phyloP scores from a whole-genome alignment of 2,113 vertebrate genomes.

The Alectura lathami region DNA sequence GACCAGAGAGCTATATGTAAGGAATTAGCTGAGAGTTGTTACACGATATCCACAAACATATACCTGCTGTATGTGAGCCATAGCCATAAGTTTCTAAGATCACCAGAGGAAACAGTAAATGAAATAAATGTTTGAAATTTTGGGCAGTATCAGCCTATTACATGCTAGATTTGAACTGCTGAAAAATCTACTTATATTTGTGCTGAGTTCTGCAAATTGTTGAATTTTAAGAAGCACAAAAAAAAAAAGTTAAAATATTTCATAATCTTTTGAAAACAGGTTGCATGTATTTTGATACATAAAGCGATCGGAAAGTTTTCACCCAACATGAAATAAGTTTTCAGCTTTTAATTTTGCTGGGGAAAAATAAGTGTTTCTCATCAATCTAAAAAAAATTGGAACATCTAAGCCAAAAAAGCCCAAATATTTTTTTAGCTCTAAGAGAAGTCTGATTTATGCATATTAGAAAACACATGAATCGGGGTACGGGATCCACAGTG shows the following conservation, averaged over 20 bases:
- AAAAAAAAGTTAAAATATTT: neutral
- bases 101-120: neutral
- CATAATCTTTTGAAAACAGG: neutral
- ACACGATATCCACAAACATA: accelerated
- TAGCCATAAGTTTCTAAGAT: neutral
- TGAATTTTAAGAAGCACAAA: neutral
- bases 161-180: neutral
- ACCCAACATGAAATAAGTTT: neutral
- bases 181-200: neutral
- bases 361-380: neutral
- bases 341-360: neutral
- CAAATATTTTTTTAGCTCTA: neutral
- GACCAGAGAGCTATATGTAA: neutral
- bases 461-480: neutral
- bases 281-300: neutral
- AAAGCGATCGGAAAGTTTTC: neutral
- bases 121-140: neutral
- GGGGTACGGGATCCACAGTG: neutral
- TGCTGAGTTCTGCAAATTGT: neutral
- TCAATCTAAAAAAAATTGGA: neutral
- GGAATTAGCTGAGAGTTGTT: neutral
- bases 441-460: neutral
- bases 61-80: neutral
- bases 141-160: neutral
- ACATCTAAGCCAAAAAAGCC: neutral